A percentile compares a stretch with the other conserved stretches of the same genome.
Conservation (phyloP, 2,113 vertebrate genomes). For the Megaceryle maxima region DNA sequence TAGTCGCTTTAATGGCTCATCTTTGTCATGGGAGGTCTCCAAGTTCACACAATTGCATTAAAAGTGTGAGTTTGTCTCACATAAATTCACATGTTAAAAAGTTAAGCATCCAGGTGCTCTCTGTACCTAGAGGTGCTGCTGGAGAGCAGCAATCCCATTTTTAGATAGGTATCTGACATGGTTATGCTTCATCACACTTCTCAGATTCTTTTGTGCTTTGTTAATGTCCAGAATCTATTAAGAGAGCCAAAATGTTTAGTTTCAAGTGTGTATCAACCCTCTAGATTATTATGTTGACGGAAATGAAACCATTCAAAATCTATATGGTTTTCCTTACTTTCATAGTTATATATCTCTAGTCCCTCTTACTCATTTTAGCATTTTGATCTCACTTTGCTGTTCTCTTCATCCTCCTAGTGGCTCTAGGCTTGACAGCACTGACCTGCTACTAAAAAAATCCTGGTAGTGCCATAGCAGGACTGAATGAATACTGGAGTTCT, state of each 20-base stretch:
- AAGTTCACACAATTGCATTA: background rate
- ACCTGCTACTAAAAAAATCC: background rate
- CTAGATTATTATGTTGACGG: background rate
- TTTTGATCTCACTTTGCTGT: background rate
- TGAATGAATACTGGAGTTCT: background rate
- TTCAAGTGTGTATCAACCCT: fast-evolving
- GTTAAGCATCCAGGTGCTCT: background rate
- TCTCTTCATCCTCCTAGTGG: background rate
- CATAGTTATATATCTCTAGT: background rate
- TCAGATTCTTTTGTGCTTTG: background rate
- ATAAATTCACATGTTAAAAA: background rate
- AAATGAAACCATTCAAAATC: background rate
- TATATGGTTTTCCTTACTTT: background rate
- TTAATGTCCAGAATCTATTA: background rate
- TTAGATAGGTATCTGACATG: background rate
- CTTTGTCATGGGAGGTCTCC: background rate
- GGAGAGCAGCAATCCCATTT: background rate
- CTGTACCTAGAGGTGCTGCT: background rate
- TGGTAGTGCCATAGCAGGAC: background rate
- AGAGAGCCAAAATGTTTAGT: background rate
- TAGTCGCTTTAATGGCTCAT: background rate
- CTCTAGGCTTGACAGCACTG: background rate
- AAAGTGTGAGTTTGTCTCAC: background rate
- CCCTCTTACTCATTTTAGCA: background rate
- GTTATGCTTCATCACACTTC: background rate